Percentiles rank a stretch among this genome's conserved stretches.
These are phyloP conservation scores for Leptinotarsa juncta DNA, from an alignment of 2,888 invertebrate genomes.

Conservation along the genomic window DNA sequence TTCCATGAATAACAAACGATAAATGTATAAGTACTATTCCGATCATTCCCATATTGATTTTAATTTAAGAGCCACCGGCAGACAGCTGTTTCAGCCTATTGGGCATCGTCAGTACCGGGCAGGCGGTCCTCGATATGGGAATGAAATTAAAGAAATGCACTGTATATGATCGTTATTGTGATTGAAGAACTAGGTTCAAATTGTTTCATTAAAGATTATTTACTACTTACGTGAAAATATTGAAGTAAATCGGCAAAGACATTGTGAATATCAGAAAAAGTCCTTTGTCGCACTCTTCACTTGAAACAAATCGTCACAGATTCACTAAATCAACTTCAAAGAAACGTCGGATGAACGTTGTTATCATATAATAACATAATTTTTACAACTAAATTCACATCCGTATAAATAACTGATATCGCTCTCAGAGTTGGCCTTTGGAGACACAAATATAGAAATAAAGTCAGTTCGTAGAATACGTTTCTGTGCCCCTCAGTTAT, in stretches of 20 bases:
- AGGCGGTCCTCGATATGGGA: too few relatives aligned
- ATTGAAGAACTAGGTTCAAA: too few relatives aligned
- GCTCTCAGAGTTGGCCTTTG: conserved; percentile 37
- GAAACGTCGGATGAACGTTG: neutral
- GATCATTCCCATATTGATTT: too few relatives aligned
- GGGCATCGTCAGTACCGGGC: too few relatives aligned
- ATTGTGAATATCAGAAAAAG: conserved; percentile 24
- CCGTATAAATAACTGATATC: conserved; percentile 39
- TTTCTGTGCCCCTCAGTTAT: conserved; percentile 21
- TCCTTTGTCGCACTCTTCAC: neutral
- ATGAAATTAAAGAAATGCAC: too few relatives aligned
- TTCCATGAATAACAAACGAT: too few relatives aligned
- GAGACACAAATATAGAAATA: conserved; percentile 34
- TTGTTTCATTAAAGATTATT: neutral
- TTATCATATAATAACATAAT: conserved; percentile 20
- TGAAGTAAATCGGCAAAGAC: conserved; percentile 38
- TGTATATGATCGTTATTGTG: too few relatives aligned
- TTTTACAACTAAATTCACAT: conserved; percentile 36
- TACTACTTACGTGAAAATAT: conserved; percentile 37
- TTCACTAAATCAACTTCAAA: conserved; percentile 11
- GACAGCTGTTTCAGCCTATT: too few relatives aligned
- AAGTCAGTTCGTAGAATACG: conserved; percentile 21
- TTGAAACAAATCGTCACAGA: conserved; percentile 19
- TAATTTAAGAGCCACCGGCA: too few relatives aligned
- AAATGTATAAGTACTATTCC: too few relatives aligned